Base-by-base conservation (phyloP, 35 echinoderm and acorn worm species). In the Ophioderma brevispina region DNA sequence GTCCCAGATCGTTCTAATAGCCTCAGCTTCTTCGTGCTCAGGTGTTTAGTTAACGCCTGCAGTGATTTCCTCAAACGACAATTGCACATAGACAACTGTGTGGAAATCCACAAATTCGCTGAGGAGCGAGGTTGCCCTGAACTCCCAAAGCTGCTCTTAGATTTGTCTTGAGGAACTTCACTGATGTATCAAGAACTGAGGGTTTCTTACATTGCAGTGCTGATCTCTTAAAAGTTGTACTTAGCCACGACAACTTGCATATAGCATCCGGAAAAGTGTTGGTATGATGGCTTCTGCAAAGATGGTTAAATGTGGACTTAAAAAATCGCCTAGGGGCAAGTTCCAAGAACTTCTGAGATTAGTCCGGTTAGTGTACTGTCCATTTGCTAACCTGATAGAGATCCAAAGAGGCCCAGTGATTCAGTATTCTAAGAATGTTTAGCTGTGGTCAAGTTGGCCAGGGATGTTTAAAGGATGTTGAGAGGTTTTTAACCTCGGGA, bases 81-180 rank as follows among this genome's bases (percentile, higher is more conserved):
- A 25, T 39, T 92, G 43, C 83, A 92, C 83, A 40, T 82, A 36
- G 78, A 87, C 35, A 92, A 92, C 86, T 92, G 91, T 36, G 36
- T 92, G 80, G 91, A 92, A 80, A 87, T 92, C 50, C 85, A 92
- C 46, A 52, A 79, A 25, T 92, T 92, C 52, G 91, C 91, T 18
- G 78, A 92, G 32, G 38, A 36, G 8, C 84, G 87, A 55, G 85
- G 91, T 13, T 92, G 91, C 39, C 40, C 33, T 32, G 91, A 92
- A 39, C 85, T 92, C 21, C 36, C 39, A 5, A 49, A 56, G 85
- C 91, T 10, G 78, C 91, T 0, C 78, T 80, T 18, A 76, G 86
- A 75, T 92, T 81, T 39, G 81, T 87, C 46, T 77, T 92, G 13
- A 38, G 64, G 18, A 87, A 92, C 28, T 87, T 92, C 34, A 30